Evolutionary conservation across 2,797 vertebrate genomes (phyloP).

Genomic region (Cyprinella venusta): DNA sequence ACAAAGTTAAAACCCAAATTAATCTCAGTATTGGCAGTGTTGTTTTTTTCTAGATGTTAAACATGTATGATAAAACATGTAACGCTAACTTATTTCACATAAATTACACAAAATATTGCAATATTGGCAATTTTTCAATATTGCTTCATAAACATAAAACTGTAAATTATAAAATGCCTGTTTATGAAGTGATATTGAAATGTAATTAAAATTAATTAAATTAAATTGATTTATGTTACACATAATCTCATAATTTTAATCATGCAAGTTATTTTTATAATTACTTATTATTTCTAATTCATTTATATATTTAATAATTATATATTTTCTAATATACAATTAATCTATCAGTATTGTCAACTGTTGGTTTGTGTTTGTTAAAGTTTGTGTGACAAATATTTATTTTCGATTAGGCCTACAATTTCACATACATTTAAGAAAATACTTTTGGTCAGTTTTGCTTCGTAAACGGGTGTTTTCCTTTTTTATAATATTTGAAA

Average conservation of each 20-base stretch:
- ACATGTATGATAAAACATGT: background rate
- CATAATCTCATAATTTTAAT: background rate
- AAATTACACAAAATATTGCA: background rate
- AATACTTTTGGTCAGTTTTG: background rate
- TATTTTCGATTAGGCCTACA: background rate
- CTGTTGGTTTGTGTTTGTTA: background rate
- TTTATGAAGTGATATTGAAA: background rate
- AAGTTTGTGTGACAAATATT: background rate
- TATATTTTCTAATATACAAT: no score
- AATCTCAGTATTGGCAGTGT: background rate
- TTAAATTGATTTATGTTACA: background rate
- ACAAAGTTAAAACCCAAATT: background rate
- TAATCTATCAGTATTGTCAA: no score
- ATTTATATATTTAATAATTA: background rate
- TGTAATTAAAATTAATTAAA: no score
- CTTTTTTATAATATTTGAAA: background rate
- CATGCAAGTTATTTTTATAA: background rate
- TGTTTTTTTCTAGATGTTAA: background rate
- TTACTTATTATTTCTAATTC: background rate
- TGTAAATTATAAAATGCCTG: background rate
- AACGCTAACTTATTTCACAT: background rate
- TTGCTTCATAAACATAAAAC: background rate
- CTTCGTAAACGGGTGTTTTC: background rate
- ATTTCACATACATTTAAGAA: background rate
- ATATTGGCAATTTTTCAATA: no score